Evolutionary conservation across 2,888 invertebrate species (phyloP).

Genomic region (Neoaliturus tenellus): DNA sequence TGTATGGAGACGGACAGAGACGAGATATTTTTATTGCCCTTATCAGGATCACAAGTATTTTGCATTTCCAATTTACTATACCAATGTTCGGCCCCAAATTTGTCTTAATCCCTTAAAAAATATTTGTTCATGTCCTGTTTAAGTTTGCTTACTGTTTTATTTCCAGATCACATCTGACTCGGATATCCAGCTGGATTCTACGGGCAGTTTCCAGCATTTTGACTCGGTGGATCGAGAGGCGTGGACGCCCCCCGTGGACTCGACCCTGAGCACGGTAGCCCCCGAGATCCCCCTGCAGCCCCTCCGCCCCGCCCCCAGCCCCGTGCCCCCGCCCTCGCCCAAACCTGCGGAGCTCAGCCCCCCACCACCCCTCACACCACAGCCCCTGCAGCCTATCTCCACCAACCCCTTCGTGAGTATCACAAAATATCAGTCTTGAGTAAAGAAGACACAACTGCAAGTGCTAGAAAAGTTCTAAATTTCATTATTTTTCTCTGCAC

Average conservation of each 20-base stretch:
- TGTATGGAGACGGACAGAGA: too few species aligned
- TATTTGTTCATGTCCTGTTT: too few species aligned
- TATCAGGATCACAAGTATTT: too few species aligned
- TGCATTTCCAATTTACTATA: too few species aligned
- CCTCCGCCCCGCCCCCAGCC: slow-evolving; percentile 77
- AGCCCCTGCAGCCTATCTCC: slow-evolving; percentile 1
- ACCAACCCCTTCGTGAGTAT: slow-evolving; percentile 50
- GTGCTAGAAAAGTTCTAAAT: too few species aligned
- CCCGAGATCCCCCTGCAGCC: slow-evolving; percentile 79
- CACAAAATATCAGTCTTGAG: too few species aligned
- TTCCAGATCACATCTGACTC: slow-evolving; percentile 79
- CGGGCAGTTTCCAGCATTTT: slow-evolving; percentile 80
- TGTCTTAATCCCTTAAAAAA: too few species aligned
- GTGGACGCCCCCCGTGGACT: slow-evolving; percentile 68
- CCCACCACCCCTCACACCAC: slow-evolving; percentile 44
- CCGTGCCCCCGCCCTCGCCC: slow-evolving; percentile 33
- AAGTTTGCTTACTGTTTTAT: too few species aligned
- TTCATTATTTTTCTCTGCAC: too few species aligned
- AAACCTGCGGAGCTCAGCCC: slow-evolving; percentile 35
- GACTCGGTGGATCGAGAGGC: slow-evolving; percentile 77
- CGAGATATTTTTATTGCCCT: too few species aligned
- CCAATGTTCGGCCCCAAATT: too few species aligned
- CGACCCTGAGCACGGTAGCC: slow-evolving; percentile 62
- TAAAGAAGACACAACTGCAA: too few species aligned
- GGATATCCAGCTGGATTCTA: slow-evolving; percentile 78